phyloP scores from a whole-genome alignment of 64 coral and sea anemone genomes.

The Actinia equina region DNA sequence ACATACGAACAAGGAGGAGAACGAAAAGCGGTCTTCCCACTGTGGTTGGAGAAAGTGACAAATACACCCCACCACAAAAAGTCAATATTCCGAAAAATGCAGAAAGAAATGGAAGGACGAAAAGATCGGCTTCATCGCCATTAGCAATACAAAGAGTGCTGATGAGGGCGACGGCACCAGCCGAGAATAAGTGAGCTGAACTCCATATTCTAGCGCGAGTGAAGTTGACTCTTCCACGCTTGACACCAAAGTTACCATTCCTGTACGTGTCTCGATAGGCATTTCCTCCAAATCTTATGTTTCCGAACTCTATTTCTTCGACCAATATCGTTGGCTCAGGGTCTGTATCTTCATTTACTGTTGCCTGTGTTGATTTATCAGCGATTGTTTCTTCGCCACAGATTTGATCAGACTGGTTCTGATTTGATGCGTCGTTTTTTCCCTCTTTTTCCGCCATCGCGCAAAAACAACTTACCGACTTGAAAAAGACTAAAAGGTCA shows the following conservation, averaged over 20 bases:
- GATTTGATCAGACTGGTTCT: no score
- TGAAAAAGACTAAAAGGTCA: no score
- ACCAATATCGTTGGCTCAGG: neutral
- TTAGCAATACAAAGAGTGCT: neutral
- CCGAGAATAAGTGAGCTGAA: neutral
- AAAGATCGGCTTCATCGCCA: neutral
- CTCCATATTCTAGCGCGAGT: neutral
- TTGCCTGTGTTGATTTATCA: neutral
- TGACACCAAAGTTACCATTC: constrained; percentile 5
- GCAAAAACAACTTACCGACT: no score
- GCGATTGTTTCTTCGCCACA: neutral
- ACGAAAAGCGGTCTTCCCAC: neutral
- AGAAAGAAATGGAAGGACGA: neutral
- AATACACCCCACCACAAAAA: neutral
- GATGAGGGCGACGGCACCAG: neutral
- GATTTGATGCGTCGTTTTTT: no score
- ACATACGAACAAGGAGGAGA: neutral
- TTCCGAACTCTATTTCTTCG: neutral
- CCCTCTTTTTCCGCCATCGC: no score
- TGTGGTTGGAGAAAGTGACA: neutral
- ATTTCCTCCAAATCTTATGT: neutral
- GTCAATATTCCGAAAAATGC: neutral
- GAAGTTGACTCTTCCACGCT: neutral
- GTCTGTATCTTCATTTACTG: neutral
- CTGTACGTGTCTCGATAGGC: neutral